A percentile compares a stretch with the other conserved stretches of the same genome.
Conservation (phyloP, 2,888 invertebrate genomes). For the Leptodirus hochenwartii region DNA sequence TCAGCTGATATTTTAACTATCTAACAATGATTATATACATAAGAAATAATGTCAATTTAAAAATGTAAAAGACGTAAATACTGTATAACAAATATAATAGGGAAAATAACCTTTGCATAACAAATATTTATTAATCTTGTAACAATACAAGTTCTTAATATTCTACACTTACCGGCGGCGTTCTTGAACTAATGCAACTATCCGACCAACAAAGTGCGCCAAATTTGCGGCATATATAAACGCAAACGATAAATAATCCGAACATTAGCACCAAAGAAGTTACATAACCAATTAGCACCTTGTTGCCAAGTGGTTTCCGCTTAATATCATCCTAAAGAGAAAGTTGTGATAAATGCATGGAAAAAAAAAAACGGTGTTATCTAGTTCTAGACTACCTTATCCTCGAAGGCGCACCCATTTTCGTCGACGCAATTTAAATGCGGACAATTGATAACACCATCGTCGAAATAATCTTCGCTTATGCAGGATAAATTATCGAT, state of each 20-base stretch:
- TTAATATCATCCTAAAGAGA: constrained; percentile 6
- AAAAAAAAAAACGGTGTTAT: not conserved
- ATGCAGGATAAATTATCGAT: constrained; percentile 22
- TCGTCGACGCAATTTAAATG: constrained; percentile 29
- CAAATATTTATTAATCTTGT: no score
- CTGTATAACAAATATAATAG: no score
- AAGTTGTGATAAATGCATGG: constrained; percentile 10
- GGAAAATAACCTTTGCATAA: no score
- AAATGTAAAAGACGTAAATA: no score
- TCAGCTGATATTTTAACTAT: no score
- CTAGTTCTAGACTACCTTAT: constrained; percentile 2
- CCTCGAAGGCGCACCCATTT: constrained; percentile 19
- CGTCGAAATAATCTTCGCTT: constrained; percentile 26
- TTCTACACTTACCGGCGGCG: no score
- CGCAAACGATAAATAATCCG: constrained; percentile 28
- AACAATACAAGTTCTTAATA: no score
- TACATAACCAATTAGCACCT: constrained; percentile 30
- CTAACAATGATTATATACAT: no score
- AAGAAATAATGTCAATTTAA: no score
- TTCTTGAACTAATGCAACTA: no score
- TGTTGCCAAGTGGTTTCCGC: constrained; percentile 17
- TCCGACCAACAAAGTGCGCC: constrained; percentile 31
- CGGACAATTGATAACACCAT: constrained; percentile 29
- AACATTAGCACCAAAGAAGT: constrained; percentile 29
- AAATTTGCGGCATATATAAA: constrained; percentile 30